Evolutionary conservation across 2,797 vertebrate species (phyloP).

Genomic region (Melanotaenia boesemani): DNA sequence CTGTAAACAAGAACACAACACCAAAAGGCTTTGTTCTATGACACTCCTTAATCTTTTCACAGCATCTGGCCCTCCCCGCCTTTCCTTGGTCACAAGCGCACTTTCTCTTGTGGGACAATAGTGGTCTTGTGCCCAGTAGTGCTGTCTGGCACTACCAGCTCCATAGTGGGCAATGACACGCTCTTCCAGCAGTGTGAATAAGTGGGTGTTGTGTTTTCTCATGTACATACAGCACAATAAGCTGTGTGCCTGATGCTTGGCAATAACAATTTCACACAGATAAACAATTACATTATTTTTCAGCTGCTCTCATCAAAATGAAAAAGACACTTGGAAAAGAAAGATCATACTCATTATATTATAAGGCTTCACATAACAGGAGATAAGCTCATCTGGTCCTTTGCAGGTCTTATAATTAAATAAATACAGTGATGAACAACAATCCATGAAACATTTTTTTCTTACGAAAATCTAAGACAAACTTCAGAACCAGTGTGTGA

Average conservation of each 20-base stretch:
- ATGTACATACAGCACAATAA: constrained; percentile 22
- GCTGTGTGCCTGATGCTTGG: constrained; percentile 23
- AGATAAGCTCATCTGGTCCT: no score
- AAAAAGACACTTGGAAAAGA: not conserved
- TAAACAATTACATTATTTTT: constrained; percentile 19
- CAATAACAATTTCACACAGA: constrained; percentile 22
- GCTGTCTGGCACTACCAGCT: constrained; percentile 85
- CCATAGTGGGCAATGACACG: constrained; percentile 81
- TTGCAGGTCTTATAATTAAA: no score
- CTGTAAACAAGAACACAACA: constrained; percentile 72
- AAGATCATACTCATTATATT: not conserved
- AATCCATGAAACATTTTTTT: not conserved
- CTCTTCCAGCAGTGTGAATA: constrained; percentile 46
- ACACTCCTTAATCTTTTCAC: constrained; percentile 82
- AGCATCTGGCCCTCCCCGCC: constrained; percentile 78
- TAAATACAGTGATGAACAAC: not conserved
- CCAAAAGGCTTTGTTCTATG: constrained; percentile 78
- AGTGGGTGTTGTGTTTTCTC: constrained; percentile 37
- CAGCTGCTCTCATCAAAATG: not conserved
- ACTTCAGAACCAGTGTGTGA: no score
- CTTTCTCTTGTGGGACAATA: constrained; percentile 90
- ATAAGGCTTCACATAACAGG: no score
- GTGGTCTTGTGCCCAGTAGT: constrained; percentile 86
- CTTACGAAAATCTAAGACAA: no score
- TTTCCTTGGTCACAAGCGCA: constrained; percentile 81